Conservation (phyloP, 2,888 invertebrate species). For the Eupithecia dodoneata region DNA sequence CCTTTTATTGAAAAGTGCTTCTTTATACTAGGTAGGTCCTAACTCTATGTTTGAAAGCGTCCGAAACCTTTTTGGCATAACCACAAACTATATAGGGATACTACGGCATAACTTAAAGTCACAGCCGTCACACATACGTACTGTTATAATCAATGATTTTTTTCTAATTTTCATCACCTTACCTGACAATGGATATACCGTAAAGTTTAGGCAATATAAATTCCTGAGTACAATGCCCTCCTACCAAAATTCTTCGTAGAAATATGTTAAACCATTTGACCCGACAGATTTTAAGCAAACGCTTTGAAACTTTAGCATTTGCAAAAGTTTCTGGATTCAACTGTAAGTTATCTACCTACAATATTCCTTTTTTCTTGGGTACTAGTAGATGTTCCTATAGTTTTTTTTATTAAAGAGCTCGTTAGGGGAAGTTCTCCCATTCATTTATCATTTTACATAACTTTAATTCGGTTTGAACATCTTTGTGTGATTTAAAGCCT, state of each 20-base stretch:
- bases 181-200: conserved; percentile 32
- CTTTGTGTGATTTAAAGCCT: neutral
- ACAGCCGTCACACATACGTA: neutral
- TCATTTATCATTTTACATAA: neutral
- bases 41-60: too few relatives aligned
- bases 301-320: conserved; percentile 46
- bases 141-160: neutral
- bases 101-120: neutral
- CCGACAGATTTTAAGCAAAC: conserved; percentile 52
- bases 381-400: too few relatives aligned
- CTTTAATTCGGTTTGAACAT: neutral
- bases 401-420: neutral
- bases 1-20: too few relatives aligned
- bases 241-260: conserved; percentile 51
- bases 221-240: conserved; percentile 40
- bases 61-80: too few relatives aligned
- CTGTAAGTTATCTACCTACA: conserved; percentile 18
- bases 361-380: neutral
- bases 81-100: too few relatives aligned
- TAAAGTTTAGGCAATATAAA: conserved; percentile 37
- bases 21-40: too few relatives aligned
- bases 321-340: conserved; percentile 26
- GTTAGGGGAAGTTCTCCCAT: neutral
- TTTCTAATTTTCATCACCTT: neutral
- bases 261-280: conserved; percentile 71